Conservation (phyloP, 2,113 vertebrate genomes). For the Colistium nudipinnis region DNA sequence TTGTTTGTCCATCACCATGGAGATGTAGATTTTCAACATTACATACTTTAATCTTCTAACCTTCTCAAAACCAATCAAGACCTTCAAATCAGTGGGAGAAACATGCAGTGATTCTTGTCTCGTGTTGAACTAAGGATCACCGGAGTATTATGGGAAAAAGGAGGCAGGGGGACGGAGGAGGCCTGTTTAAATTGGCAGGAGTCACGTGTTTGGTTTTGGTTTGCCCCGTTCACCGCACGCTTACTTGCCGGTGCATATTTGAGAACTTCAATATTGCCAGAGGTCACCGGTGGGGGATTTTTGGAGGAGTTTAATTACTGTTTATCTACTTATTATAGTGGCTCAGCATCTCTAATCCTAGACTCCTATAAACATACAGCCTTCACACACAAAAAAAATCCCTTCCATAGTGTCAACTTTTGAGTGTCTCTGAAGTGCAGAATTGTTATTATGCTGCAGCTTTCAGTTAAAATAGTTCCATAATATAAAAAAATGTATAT, state of each 20-base stretch:
- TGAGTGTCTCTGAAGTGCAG: constrained; percentile 6
- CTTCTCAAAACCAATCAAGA: background rate
- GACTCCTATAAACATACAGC: constrained; percentile 1
- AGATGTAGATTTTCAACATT: too few species aligned
- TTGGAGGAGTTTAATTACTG: constrained; percentile 41
- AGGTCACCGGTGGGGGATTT: constrained; percentile 15
- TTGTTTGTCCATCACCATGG: too few species aligned
- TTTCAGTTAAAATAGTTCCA: background rate
- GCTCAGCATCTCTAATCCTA: constrained; percentile 31
- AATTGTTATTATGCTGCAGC: background rate
- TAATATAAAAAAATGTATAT: background rate
- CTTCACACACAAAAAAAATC: constrained; percentile 12
- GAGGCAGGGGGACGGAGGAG: background rate
- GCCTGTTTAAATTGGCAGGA: constrained; percentile 52
- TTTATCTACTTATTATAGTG: constrained; percentile 28
- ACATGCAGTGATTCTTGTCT: constrained; percentile 5
- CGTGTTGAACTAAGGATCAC: constrained; percentile 7
- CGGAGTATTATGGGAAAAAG: constrained; percentile 27
- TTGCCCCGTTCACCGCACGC: constrained; percentile 7
- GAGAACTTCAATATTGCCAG: constrained; percentile 6
- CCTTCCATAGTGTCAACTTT: background rate
- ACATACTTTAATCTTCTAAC: too few species aligned
- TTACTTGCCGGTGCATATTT: constrained; percentile 34
- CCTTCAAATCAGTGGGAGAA: constrained; percentile 3
- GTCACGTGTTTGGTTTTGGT: constrained; percentile 37